A percentile compares a stretch with the other conserved stretches of the same genome.
These are phyloP conservation scores for Echinops telfairi DNA, from an alignment of 2,113 vertebrate species.

Conservation along the genomic window DNA sequence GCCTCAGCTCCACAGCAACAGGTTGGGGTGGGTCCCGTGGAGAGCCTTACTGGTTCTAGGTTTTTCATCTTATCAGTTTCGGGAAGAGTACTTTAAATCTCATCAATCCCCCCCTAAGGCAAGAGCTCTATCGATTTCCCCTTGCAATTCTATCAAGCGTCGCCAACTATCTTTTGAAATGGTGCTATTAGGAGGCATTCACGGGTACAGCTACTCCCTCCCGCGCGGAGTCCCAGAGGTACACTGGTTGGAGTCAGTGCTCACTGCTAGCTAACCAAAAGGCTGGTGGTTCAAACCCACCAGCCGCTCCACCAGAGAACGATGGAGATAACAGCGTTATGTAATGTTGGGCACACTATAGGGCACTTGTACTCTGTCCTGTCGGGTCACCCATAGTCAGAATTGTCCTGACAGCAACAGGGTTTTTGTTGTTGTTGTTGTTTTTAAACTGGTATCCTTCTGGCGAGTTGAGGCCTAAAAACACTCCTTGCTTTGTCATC, in stretches of 20 bases:
- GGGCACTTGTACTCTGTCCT: not conserved
- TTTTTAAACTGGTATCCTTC: not conserved
- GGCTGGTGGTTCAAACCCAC: not conserved
- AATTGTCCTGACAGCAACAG: not conserved
- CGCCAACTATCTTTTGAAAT: constrained; percentile 28
- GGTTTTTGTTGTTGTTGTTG: not conserved
- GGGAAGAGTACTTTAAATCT: constrained; percentile 40
- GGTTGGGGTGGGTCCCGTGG: not conserved
- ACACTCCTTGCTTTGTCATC: no score
- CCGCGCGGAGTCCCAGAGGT: not conserved
- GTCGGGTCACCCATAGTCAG: not conserved
- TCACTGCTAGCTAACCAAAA: not conserved
- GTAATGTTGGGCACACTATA: not conserved
- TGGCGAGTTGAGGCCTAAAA: not conserved
- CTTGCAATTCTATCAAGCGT: not conserved
- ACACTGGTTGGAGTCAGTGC: not conserved
- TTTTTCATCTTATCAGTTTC: not conserved
- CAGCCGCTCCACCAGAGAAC: not conserved
- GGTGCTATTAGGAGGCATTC: constrained; percentile 10
- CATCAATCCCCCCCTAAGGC: not conserved
- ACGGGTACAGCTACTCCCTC: constrained; percentile 37
- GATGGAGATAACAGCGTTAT: not conserved
- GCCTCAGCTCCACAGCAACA: not conserved
- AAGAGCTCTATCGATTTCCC: not conserved
- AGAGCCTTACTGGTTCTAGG: not conserved